Conservation (phyloP, 2,888 invertebrate species). For the Diploptera punctata region DNA sequence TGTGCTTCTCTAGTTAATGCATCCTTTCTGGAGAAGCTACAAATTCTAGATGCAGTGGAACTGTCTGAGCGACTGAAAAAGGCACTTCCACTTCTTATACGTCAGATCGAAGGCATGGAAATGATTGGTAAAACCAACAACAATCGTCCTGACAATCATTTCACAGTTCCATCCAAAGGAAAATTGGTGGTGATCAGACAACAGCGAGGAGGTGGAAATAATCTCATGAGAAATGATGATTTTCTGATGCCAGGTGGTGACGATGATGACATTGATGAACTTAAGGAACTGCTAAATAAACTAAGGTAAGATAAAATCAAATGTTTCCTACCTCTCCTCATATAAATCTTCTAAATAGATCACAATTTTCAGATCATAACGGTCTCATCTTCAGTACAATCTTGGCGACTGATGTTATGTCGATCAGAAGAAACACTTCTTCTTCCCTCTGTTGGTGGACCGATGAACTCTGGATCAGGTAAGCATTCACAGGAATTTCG, state of each 20-base stretch:
- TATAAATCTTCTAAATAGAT: too few species aligned
- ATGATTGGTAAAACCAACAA: background rate
- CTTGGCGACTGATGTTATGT: too few species aligned
- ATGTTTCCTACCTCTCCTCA: too few species aligned
- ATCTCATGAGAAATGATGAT: background rate
- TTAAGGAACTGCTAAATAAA: conserved; percentile 9
- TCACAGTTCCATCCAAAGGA: background rate
- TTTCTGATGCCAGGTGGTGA: background rate
- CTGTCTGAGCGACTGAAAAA: conserved; percentile 56
- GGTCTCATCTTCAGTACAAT: too few species aligned
- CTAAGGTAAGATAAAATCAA: background rate
- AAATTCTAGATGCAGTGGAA: conserved; percentile 57
- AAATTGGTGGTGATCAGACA: conserved; percentile 2
- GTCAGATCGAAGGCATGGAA: conserved; percentile 50
- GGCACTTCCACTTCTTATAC: conserved; percentile 54
- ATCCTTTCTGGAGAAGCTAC: conserved; percentile 56
- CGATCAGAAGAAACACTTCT: too few species aligned
- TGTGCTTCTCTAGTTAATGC: conserved; percentile 56
- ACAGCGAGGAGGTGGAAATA: background rate
- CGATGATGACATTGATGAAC: conserved; percentile 11
- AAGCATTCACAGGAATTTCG: too few species aligned
- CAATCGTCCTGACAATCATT: background rate
- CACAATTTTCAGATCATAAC: too few species aligned
- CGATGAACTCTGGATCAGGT: too few species aligned
- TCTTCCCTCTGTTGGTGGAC: too few species aligned